These are phyloP conservation scores for Enteromius afrohamiltoni DNA, from an alignment of 2,797 vertebrate genomes.

Conservation along the genomic window DNA sequence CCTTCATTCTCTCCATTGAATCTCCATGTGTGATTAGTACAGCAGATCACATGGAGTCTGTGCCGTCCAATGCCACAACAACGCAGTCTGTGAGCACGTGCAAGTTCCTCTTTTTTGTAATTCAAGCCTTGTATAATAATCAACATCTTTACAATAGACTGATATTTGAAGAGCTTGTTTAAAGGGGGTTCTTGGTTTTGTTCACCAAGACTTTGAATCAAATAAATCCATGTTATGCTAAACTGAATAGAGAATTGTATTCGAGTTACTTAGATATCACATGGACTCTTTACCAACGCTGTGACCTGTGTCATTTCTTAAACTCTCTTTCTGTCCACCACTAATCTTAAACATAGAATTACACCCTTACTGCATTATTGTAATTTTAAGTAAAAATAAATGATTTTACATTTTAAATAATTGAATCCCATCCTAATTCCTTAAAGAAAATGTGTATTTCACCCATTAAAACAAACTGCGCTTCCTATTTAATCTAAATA, in stretches of 20 bases:
- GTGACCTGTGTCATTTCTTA: background rate
- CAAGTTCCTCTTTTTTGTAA: background rate
- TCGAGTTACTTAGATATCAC: background rate
- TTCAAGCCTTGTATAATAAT: background rate
- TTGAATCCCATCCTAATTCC: background rate
- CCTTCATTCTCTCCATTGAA: conserved; percentile 24
- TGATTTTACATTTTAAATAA: too few species aligned
- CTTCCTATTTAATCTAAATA: background rate
- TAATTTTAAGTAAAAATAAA: background rate
- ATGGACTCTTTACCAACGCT: background rate
- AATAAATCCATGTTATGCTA: background rate
- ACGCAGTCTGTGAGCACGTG: background rate
- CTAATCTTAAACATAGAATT: background rate
- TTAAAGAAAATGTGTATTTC: background rate
- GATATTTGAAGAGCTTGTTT: background rate
- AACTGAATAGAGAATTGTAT: background rate
- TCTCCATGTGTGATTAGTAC: conserved; percentile 8
- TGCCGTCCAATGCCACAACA: conserved; percentile 1
- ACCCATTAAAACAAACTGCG: background rate
- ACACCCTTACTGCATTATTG: background rate
- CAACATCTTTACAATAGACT: background rate
- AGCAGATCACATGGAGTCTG: conserved; percentile 33
- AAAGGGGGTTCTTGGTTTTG: background rate
- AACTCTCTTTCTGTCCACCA: background rate
- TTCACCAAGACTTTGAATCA: background rate